A percentile compares a stretch with the other conserved stretches of the same genome.
phyloP scores from a whole-genome alignment of 2,797 vertebrate species.

The Pelobates cultripes region DNA sequence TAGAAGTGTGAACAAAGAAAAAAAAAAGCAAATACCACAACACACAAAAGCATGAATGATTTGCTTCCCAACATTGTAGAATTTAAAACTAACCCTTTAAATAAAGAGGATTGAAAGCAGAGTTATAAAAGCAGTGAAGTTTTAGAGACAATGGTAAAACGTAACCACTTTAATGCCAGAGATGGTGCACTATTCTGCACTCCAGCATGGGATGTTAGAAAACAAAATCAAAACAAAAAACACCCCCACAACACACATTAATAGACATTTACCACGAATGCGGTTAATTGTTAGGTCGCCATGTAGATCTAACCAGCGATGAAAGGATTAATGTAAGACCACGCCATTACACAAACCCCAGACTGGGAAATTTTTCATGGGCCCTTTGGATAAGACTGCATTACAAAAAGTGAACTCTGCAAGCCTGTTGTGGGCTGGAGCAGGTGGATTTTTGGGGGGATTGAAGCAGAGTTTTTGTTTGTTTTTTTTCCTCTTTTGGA shows the following conservation, averaged over 20 bases:
- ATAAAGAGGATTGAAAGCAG: neutral
- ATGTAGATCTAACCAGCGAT: slow-evolving; percentile 30
- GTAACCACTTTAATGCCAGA: slow-evolving; percentile 34
- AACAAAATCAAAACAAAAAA: neutral
- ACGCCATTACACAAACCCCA: neutral
- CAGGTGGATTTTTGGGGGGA: neutral
- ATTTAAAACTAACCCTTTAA: slow-evolving; percentile 29
- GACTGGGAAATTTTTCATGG: neutral
- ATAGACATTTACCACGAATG: neutral
- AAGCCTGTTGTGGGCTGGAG: neutral
- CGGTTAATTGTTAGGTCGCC: slow-evolving; percentile 8
- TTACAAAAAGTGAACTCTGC: slow-evolving; percentile 22
- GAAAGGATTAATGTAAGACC: slow-evolving; percentile 18
- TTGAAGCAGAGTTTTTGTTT: slow-evolving; percentile 14
- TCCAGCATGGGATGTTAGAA: slow-evolving; percentile 2
- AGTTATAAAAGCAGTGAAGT: slow-evolving; percentile 31
- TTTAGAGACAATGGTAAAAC: slow-evolving; percentile 41
- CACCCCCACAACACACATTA: neutral
- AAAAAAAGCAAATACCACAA: neutral
- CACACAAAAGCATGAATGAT: neutral
- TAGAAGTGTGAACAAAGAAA: neutral
- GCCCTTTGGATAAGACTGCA: neutral
- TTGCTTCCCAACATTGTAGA: slow-evolving; percentile 5
- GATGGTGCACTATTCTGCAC: neutral
- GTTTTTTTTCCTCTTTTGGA: neutral